Evolutionary conservation across 2,113 vertebrate species (phyloP).

Genomic region (Lates calcarifer): DNA sequence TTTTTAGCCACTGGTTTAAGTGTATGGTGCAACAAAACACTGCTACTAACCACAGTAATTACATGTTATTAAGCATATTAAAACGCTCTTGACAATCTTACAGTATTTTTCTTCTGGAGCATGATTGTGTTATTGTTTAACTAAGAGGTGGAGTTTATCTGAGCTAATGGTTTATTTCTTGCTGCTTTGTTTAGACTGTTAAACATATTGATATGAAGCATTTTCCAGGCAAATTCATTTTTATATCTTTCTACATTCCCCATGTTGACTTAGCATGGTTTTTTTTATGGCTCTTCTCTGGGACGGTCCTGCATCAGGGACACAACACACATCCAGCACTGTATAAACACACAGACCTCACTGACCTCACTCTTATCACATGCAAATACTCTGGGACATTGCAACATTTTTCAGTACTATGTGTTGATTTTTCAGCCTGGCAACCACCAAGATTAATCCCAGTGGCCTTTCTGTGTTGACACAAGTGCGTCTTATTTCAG

Average conservation of each 20-base stretch:
- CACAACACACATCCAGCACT: conserved; percentile 9
- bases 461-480: background rate
- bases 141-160: conserved; percentile 5
- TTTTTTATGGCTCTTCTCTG: background rate
- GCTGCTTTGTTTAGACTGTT: background rate
- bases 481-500: conserved; percentile 38
- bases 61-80: no score
- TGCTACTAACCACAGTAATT: background rate
- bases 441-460: background rate
- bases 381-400: conserved; percentile 58
- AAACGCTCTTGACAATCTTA: background rate
- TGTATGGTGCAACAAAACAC: background rate
- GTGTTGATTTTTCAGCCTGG: conserved; percentile 30
- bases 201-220: background rate
- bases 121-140: background rate
- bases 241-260: background rate
- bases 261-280: background rate
- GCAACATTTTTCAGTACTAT: conserved; percentile 55
- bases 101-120: background rate
- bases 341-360: background rate
- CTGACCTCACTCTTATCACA: conserved; percentile 63
- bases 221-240: conserved; percentile 9
- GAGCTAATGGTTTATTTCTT: background rate
- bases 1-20: background rate
- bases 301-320: background rate